Conservation (phyloP, 2,113 vertebrate species). For the Solea solea region DNA sequence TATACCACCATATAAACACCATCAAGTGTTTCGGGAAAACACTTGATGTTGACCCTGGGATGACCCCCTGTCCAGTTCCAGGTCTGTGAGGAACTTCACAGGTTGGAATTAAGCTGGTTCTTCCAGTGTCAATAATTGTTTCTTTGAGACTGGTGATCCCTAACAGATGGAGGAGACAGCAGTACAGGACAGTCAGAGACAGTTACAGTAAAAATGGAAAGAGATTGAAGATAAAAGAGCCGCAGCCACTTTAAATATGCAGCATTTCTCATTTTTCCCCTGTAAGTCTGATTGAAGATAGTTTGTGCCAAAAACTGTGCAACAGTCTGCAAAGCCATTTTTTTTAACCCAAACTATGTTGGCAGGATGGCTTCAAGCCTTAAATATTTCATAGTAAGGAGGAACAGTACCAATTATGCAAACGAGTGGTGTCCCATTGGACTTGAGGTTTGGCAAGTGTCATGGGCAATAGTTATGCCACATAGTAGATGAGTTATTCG, state of each 20-base stretch:
- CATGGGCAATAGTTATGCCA: constrained; percentile 27
- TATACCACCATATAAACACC: too few species aligned
- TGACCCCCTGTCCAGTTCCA: constrained; percentile 75
- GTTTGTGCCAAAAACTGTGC: constrained; percentile 42
- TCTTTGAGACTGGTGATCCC: constrained; percentile 51
- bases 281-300: constrained; percentile 25
- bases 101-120: constrained; percentile 76
- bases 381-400: constrained; percentile 46
- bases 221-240: constrained; percentile 41
- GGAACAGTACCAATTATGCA: constrained; percentile 56
- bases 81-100: constrained; percentile 81
- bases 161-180: constrained; percentile 34
- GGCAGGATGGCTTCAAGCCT: constrained; percentile 28
- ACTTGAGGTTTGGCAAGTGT: constrained; percentile 56
- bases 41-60: constrained; percentile 69
- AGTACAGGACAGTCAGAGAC: constrained; percentile 23
- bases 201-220: constrained; percentile 47
- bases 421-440: constrained; percentile 49
- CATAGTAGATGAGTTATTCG: constrained; percentile 44
- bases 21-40: constrained; percentile 69
- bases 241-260: constrained; percentile 34
- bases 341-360: constrained; percentile 20
- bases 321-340: constrained; percentile 25
- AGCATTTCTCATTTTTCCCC: constrained; percentile 6
- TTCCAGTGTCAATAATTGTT: constrained; percentile 74